Evolutionary conservation across 2,888 invertebrate species (phyloP).

Genomic region (Auanema freiburgensis): DNA sequence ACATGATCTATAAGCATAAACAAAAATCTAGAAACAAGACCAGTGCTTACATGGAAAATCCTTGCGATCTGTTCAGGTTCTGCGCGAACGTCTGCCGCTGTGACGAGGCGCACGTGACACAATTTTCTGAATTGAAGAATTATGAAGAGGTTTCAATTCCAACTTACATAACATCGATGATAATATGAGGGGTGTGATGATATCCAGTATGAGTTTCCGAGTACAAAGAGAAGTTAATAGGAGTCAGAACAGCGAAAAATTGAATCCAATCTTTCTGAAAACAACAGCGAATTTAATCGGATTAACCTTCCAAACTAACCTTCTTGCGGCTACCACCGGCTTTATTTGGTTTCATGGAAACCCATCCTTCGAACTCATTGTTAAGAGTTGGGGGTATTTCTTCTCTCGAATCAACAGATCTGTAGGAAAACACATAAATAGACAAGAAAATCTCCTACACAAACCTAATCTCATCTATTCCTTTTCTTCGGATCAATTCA

Average conservation of each 20-base stretch:
- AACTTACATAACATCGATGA: slow-evolving; percentile 18
- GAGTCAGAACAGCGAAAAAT: slow-evolving; percentile 12
- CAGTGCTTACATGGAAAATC: slow-evolving; percentile 78
- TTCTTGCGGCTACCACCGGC: slow-evolving; percentile 9
- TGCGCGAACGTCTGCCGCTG: slow-evolving; percentile 97
- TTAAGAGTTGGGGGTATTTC: slow-evolving; percentile 23
- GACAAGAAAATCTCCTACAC: neutral
- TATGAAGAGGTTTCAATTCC: neutral
- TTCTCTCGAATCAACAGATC: slow-evolving; percentile 37
- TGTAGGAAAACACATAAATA: neutral
- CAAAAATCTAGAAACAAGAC: neutral
- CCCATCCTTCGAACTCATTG: slow-evolving; percentile 14
- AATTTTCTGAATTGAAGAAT: slow-evolving; percentile 77
- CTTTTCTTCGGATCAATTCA: neutral
- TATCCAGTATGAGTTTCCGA: slow-evolving; percentile 8
- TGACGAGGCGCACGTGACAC: slow-evolving; percentile 96
- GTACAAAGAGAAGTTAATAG: slow-evolving; percentile 11
- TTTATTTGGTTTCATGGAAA: slow-evolving; percentile 14
- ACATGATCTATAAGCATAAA: slow-evolving; percentile 75
- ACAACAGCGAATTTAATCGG: neutral
- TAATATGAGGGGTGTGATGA: neutral
- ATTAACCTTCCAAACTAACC: neutral
- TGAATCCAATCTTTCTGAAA: slow-evolving; percentile 22
- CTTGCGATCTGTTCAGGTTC: slow-evolving; percentile 98
- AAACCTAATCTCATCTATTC: slow-evolving; percentile 9